Evolutionary conservation across 2,797 vertebrate genomes (phyloP).

Genomic region (Coracias cyanogaster): DNA sequence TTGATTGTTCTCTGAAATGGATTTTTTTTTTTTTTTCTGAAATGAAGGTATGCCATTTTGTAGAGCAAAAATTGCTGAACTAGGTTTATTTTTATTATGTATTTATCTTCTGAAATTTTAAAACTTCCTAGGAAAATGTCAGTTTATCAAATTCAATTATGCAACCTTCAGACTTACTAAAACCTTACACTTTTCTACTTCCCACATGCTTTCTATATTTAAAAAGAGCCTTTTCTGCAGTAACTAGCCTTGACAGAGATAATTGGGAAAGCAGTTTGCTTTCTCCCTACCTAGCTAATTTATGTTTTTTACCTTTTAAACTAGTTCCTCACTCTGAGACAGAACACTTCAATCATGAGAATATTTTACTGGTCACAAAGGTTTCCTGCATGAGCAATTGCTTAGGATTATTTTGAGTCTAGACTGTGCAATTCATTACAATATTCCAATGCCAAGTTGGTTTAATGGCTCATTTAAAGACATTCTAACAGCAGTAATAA

Average conservation of each 20-base stretch:
- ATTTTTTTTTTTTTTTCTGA: not conserved
- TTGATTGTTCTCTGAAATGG: not conserved
- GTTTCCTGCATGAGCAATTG: not conserved
- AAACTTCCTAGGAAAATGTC: constrained; percentile 44
- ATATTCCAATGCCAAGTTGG: not conserved
- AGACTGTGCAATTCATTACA: not conserved
- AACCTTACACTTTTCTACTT: constrained; percentile 55
- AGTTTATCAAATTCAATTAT: constrained; percentile 63
- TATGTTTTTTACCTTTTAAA: not conserved
- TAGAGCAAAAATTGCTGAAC: not conserved
- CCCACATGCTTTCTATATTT: constrained; percentile 76
- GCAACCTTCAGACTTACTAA: constrained; percentile 56
- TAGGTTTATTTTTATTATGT: constrained; percentile 14
- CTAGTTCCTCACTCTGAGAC: not conserved
- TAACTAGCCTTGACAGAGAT: constrained; percentile 61
- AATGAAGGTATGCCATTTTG: not conserved
- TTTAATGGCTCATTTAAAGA: not conserved
- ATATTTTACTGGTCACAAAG: not conserved
- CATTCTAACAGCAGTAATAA: not conserved
- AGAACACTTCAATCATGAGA: not conserved
- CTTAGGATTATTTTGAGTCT: not conserved
- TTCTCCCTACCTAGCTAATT: constrained; percentile 27
- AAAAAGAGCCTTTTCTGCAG: constrained; percentile 38
- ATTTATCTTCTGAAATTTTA: constrained; percentile 17
- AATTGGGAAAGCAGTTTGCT: constrained; percentile 56